These are phyloP conservation scores for Spondyliosoma cantharus DNA, from an alignment of 2,797 vertebrate species.

Conservation along the genomic window DNA sequence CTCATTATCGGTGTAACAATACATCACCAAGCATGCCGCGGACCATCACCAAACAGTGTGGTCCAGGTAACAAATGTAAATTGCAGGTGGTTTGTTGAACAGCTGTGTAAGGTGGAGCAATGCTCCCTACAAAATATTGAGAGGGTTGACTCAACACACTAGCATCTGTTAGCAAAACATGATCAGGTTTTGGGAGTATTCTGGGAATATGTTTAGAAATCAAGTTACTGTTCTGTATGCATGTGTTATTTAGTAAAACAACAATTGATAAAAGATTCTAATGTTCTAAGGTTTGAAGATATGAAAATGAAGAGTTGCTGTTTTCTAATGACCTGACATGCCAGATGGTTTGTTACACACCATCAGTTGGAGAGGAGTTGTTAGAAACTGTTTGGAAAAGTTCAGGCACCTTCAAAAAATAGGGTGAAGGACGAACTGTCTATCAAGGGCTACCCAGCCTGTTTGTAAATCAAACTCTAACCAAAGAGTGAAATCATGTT, in stretches of 20 bases:
- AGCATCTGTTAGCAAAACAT: background rate
- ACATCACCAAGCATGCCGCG: background rate
- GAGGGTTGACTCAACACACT: background rate
- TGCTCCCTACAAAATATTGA: background rate
- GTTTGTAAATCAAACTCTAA: too few species aligned
- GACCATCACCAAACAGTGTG: background rate
- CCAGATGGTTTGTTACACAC: too few species aligned
- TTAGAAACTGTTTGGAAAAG: too few species aligned
- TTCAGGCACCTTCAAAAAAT: too few species aligned
- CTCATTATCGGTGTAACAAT: slow-evolving; percentile 31
- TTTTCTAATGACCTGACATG: too few species aligned
- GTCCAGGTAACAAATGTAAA: slow-evolving; percentile 14
- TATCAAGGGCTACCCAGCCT: too few species aligned
- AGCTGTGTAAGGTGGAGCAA: background rate
- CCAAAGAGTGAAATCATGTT: too few species aligned
- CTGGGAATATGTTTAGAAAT: background rate
- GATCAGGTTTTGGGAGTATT: background rate
- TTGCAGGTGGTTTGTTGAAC: background rate
- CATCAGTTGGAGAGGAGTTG: too few species aligned
- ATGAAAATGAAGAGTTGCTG: too few species aligned
- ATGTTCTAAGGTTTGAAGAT: too few species aligned
- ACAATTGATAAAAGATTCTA: background rate
- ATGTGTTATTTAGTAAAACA: background rate
- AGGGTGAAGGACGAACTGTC: too few species aligned
- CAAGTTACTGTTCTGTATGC: too few species aligned